A percentile compares a stretch with the other conserved stretches of the same genome.
Evolutionary conservation across 2,888 invertebrate species (phyloP).

Genomic region (Drosophila suboccidentalis): DNA sequence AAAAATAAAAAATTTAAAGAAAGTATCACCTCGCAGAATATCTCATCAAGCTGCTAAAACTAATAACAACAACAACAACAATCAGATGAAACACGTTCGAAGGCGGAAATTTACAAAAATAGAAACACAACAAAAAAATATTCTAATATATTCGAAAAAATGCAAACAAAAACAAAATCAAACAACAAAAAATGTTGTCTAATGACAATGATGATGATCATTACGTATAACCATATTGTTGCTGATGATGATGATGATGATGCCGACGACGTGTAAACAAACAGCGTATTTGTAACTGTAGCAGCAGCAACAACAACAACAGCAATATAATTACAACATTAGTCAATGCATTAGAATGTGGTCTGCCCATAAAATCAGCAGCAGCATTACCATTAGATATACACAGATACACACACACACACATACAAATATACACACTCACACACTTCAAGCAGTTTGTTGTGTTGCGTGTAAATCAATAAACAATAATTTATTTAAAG

Average conservation of each 20-base stretch:
- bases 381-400: constrained; percentile 16
- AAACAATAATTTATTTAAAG: constrained; percentile 17
- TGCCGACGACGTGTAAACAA: constrained; percentile 39
- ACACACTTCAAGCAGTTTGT: constrained; percentile 1
- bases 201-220: constrained; percentile 16
- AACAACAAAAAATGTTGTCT: constrained; percentile 12
- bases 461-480: constrained; percentile 32
- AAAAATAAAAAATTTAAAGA: constrained; percentile 25
- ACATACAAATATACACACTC: constrained; percentile 3
- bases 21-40: constrained; percentile 31
- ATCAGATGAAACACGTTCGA: constrained; percentile 34
- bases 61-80: constrained; percentile 32
- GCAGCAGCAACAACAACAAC: constrained; percentile 13
- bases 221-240: constrained; percentile 12
- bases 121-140: constrained; percentile 38
- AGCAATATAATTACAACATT: constrained; percentile 16
- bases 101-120: constrained; percentile 66
- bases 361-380: constrained; percentile 41
- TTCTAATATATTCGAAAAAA: constrained; percentile 47
- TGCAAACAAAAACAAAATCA: constrained; percentile 26
- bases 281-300: constrained; percentile 20
- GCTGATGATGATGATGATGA: constrained; percentile 18
- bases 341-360: constrained; percentile 37
- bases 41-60: constrained; percentile 45
- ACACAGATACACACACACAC: not conserved